Percentiles rank a stretch among this genome's conserved stretches.
Evolutionary conservation across 2,113 vertebrate species (phyloP).

Genomic region (Empidonax traillii): DNA sequence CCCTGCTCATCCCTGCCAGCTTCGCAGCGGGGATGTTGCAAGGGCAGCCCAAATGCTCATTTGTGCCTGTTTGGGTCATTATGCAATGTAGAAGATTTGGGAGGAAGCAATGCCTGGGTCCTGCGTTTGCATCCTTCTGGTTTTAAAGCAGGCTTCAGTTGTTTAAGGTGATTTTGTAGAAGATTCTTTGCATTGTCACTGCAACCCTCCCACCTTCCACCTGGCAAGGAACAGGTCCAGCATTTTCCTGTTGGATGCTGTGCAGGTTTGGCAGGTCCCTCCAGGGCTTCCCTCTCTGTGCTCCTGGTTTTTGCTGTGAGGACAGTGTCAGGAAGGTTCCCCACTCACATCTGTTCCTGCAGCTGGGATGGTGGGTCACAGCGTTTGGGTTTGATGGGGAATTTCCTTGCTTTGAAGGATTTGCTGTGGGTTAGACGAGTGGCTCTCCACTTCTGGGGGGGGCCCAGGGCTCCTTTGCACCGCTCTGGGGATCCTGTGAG

Average conservation of each 20-base stretch:
- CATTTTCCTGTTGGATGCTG: fast-evolving
- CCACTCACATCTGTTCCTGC: neutral
- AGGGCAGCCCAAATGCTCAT: neutral
- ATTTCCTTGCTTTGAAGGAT: neutral
- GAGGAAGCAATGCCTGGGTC: neutral
- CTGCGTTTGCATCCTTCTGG: neutral
- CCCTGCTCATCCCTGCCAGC: neutral
- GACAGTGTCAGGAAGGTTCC: neutral
- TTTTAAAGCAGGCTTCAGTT: neutral
- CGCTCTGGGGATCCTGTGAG: neutral
- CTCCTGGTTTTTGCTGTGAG: neutral
- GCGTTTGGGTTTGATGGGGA: neutral
- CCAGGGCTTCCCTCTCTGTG: neutral
- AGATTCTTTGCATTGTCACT: neutral
- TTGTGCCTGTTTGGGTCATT: neutral
- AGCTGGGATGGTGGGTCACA: neutral
- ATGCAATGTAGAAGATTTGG: neutral
- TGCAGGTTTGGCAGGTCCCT: neutral
- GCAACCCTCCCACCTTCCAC: neutral
- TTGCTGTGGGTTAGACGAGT: fast-evolving
- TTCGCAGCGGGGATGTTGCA: neutral
- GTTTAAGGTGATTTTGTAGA: neutral
- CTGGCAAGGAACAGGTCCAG: neutral
- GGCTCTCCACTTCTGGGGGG: neutral
- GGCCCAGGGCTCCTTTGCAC: neutral